A percentile compares a stretch with the other conserved stretches of the same genome.
Conservation (phyloP, 1,140 invertebrate species). For the Drosophila mayri region DNA sequence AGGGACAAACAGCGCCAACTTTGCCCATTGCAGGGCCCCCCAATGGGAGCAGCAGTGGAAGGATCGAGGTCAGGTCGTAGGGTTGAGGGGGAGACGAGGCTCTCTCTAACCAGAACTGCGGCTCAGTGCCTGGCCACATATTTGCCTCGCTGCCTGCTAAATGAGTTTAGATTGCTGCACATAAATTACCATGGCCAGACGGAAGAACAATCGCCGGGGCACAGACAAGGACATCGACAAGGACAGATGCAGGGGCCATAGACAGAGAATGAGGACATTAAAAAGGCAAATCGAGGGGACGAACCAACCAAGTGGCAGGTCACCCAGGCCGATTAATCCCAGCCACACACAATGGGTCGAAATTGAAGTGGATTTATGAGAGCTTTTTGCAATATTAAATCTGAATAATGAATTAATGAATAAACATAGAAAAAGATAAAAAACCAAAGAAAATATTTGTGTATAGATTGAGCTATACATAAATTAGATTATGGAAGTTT, state of each 20-base stretch:
- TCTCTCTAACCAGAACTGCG: constrained; percentile 5
- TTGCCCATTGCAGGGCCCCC: constrained; percentile 31
- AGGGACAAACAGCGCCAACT: constrained; percentile 63
- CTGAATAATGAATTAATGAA: background rate
- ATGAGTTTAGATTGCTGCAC: constrained; percentile 72
- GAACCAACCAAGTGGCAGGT: constrained; percentile 17
- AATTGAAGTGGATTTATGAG: background rate
- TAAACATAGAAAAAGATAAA: background rate
- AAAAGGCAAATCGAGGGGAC: constrained; percentile 11
- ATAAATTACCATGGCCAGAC: constrained; percentile 64
- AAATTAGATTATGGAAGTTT: too few relatives aligned
- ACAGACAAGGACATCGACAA: constrained; percentile 28
- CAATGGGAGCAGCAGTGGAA: background rate
- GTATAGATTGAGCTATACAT: background rate
- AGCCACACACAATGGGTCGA: constrained; percentile 14
- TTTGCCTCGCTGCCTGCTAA: constrained; percentile 63
- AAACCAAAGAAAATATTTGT: background rate
- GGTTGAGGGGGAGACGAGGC: constrained; percentile 1
- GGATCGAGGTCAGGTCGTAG: constrained; percentile 22
- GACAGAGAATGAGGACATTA: constrained; percentile 22
- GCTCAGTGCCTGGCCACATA: constrained; percentile 46
- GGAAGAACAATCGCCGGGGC: constrained; percentile 26
- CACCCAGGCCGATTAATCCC: constrained; percentile 11
- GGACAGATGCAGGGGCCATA: constrained; percentile 11
- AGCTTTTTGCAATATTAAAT: background rate